A percentile compares a stretch with the other conserved stretches of the same genome.
Conservation (phyloP, 2,888 invertebrate genomes). For the Oxyteleia sp. region DNA sequence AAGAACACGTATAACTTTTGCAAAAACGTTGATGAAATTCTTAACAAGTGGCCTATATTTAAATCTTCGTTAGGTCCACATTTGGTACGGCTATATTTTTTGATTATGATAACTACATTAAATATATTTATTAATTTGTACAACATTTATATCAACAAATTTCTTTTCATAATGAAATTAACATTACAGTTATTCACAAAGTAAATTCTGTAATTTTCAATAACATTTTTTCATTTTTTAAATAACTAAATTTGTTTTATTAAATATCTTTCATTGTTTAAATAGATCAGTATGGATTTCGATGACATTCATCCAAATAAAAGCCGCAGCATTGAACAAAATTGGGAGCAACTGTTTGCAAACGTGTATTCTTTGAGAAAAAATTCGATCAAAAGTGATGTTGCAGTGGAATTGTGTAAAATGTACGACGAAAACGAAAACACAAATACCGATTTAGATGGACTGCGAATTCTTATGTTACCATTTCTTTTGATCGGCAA, state of each 20-base stretch:
- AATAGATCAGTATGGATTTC: slow-evolving; percentile 41
- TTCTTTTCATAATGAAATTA: too few relatives aligned
- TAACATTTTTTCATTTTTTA: too few relatives aligned
- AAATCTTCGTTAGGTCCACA: slow-evolving; percentile 19
- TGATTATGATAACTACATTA: too few relatives aligned
- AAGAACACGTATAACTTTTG: slow-evolving; percentile 2
- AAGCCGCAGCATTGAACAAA: slow-evolving; percentile 17
- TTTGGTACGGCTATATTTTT: too few relatives aligned
- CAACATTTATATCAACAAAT: too few relatives aligned
- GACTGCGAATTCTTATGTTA: slow-evolving; percentile 28
- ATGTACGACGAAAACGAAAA: slow-evolving; percentile 19
- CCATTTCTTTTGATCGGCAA: slow-evolving; percentile 27
- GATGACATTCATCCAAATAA: slow-evolving; percentile 18
- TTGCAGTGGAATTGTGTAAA: slow-evolving; percentile 14
- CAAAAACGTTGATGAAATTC: slow-evolving; percentile 1
- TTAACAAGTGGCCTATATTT: slow-evolving; percentile 35
- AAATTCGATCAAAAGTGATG: background rate
- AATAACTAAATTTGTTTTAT: too few relatives aligned
- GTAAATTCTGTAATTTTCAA: too few relatives aligned
- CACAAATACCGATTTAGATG: slow-evolving; percentile 36
- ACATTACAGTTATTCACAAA: too few relatives aligned
- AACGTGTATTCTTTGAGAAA: slow-evolving; percentile 27
- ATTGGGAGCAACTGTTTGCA: slow-evolving; percentile 32
- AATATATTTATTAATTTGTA: too few relatives aligned
- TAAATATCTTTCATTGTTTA: too few relatives aligned